These are phyloP conservation scores for Hylia prasina DNA, from an alignment of 2,113 vertebrate species.

Conservation along the genomic window DNA sequence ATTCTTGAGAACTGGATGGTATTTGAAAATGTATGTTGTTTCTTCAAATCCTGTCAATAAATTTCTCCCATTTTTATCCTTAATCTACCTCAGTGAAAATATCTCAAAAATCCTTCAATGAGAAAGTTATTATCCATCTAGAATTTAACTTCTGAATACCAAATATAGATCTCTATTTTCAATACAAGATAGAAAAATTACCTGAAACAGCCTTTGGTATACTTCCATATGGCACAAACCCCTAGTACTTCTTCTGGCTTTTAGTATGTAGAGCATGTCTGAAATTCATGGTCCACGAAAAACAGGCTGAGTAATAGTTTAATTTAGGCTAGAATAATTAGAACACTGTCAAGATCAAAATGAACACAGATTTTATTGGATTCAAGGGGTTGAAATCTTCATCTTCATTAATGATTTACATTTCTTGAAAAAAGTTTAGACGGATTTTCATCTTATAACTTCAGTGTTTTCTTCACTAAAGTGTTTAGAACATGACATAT, in stretches of 20 bases:
- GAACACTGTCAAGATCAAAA: background rate
- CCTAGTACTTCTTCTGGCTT: constrained; percentile 1
- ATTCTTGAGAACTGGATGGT: background rate
- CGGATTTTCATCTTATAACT: background rate
- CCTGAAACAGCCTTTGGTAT: background rate
- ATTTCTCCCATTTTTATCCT: background rate
- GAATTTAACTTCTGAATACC: background rate
- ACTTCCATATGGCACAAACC: background rate
- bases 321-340: background rate
- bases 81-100: background rate
- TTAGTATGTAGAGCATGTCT: constrained; percentile 43
- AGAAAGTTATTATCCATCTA: background rate
- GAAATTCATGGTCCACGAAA: constrained; percentile 5
- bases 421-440: background rate
- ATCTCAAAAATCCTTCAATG: background rate
- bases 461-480: background rate
- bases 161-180: background rate
- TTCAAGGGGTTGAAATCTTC: background rate
- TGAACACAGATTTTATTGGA: background rate
- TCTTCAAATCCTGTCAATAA: background rate
- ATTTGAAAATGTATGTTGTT: background rate
- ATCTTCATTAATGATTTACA: background rate
- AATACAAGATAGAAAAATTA: background rate
- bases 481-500: background rate
- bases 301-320: background rate